Base-by-base conservation (phyloP, 1,140 invertebrate genomes). In the Drosophila sp. region DNA sequence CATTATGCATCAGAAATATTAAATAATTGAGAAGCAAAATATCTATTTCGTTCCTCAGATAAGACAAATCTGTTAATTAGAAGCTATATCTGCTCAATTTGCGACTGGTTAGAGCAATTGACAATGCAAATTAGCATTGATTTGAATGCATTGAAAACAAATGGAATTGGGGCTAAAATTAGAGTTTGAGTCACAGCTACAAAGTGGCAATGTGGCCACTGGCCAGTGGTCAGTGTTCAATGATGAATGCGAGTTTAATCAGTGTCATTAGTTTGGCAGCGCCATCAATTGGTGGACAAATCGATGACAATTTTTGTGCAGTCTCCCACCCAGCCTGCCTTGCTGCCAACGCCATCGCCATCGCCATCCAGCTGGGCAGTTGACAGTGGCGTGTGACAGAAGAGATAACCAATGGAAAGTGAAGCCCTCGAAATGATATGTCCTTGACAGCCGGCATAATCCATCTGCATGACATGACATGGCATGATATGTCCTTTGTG, bases 231-330 rank as follows among this genome's bases (percentile, higher is more conserved):
- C 70, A 56, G 25, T 60, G 41, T 8, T 35, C 27, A 47, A 72
- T 80, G 72, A 77, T 84, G 66, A 84, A 85, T 74, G 81, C 55
- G 40, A 68, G 70, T 72, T 72, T 85, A 85, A 85, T 85, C 70
- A 80, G 74, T 33, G 70, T 66, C 67, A 85, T 85, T 85, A 80
- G 74, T 32, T 50, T 50, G 44, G 44, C 60, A 44, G 25, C 57
- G 60, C 35, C 56, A 65, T 77, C 74, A 70, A 76, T 77, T 65
- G 70, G 66, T 47, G 54, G 23, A 40, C 47, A 64, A 73, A 73
- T 29, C 55, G 38, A 70, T 60, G 38, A 47, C 56, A 44, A 23
- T 17, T 44, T 33, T 41, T 33, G 32, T 35, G 56, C 33, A 38
- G 5, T 27, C 61, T 32, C 4, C 10, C 61, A 23, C 2, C 10